Base-by-base conservation (phyloP, 1,140 invertebrate species). In the Triops longicaudatus region DNA sequence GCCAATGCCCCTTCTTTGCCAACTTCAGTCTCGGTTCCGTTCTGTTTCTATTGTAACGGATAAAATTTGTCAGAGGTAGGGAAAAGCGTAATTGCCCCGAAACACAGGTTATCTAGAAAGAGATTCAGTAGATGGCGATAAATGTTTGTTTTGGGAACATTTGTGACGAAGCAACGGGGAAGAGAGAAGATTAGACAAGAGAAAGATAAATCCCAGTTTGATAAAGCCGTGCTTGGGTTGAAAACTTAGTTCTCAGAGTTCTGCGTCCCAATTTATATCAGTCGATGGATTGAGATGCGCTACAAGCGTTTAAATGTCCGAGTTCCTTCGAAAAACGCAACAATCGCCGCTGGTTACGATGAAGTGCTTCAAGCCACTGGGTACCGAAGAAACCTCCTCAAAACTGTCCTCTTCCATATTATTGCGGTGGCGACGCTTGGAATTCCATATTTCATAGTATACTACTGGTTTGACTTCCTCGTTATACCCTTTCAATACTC, bases 391-490 rank as follows among this genome's bases (percentile, higher is more conserved):
- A 79, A 76, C 71, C 63, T 77, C n/a, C 37, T 79, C 31, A 77
- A 79, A 26, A 14, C 79, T 17, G 41, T 80, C 44, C 12, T 81
- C 41, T 82, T 79, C 73, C 80, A 81, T 71, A 41, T 81, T 26
- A 43, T 81, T 43, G 78, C 79, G 28, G 17, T 82, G 10, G 4
- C 82, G 5, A 78, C 79, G 12, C 28, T 81, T 22, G 82, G 82
- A 44, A 27, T 80, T 22, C 81, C 81, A 11, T 81, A 79, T 75
- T 78, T 84, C 5, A 11, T 83, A 10, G 77, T 80, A 6, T 79
- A 80, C 31, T 37, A 37, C 26, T 84, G 83, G 83, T 79, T 79
- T 41, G 80, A 81, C 28, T 78, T 82, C 37, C 83, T 81, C 80
- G 78, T 79, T 27, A 78, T 84, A 0, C 77, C 77, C 31, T 79